A percentile compares a stretch with the other conserved stretches of the same genome.
These are phyloP conservation scores for Prosopocoilus inquinatus DNA, from an alignment of 2,888 invertebrate species.

Conservation along the genomic window DNA sequence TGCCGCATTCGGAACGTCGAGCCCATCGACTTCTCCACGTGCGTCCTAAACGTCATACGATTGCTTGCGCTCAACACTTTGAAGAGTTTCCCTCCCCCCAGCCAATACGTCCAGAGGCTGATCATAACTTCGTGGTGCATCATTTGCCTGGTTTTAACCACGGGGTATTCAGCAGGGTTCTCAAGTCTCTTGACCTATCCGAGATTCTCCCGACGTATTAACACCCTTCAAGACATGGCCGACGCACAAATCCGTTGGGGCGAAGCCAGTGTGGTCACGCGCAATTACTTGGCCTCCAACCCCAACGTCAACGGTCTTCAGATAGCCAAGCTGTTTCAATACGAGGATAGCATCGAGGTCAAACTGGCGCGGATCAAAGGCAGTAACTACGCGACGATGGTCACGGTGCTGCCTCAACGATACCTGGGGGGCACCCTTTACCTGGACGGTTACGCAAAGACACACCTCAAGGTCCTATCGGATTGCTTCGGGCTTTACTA, in stretches of 20 bases:
- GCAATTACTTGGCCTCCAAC: no score
- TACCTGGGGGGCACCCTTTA: constrained; percentile 21
- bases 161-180: constrained; percentile 29
- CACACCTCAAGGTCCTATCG: constrained; percentile 19
- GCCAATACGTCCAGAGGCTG: constrained; percentile 8
- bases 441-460: constrained; percentile 22
- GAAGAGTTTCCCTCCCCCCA: constrained; percentile 2
- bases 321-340: constrained; percentile 19
- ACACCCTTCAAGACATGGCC: constrained; percentile 28
- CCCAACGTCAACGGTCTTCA: not conserved
- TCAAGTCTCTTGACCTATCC: constrained; percentile 19
- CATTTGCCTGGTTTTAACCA: constrained; percentile 22
- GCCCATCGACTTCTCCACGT: not conserved
- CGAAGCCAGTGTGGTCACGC: not conserved
- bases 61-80: not conserved
- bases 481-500: constrained; percentile 24
- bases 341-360: constrained; percentile 6
- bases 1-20: not conserved
- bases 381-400: constrained; percentile 17
- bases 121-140: constrained; percentile 19
- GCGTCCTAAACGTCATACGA: not conserved
- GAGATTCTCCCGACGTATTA: constrained; percentile 18
- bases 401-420: constrained; percentile 13
- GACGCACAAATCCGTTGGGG: constrained; percentile 25
- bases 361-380: constrained; percentile 8